These are phyloP conservation scores for Cryptoprocta ferox DNA, from an alignment of 2,797 vertebrate species.

Conservation along the genomic window DNA sequence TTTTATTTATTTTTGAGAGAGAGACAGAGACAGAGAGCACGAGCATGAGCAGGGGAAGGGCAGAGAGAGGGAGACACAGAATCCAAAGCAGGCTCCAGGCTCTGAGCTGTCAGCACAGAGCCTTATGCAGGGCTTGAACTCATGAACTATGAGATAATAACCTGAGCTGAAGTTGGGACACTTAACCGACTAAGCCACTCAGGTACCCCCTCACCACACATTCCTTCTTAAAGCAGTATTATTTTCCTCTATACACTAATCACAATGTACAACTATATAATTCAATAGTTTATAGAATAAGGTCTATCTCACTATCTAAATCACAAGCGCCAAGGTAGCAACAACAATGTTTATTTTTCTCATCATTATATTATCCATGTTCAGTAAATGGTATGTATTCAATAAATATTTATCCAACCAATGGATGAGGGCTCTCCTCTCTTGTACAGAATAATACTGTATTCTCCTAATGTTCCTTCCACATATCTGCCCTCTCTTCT, in stretches of 20 bases:
- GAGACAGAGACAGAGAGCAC: too few relatives aligned
- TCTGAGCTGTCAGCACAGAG: too few relatives aligned
- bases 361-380: background rate
- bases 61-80: too few relatives aligned
- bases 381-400: background rate
- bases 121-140: too few relatives aligned
- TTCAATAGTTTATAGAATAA: slow-evolving; percentile 17
- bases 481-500: background rate
- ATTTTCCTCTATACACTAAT: slow-evolving; percentile 7
- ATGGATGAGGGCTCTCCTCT: background rate
- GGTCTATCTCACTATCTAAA: background rate
- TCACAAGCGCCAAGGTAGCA: background rate
- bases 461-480: background rate
- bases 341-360: background rate
- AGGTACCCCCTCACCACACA: background rate
- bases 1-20: too few relatives aligned
- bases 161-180: too few relatives aligned
- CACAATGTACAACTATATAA: background rate
- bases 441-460: background rate
- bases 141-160: too few relatives aligned
- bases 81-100: too few relatives aligned
- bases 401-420: slow-evolving; percentile 5
- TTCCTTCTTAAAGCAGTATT: background rate
- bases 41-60: too few relatives aligned
- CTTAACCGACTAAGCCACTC: too few relatives aligned